phyloP scores from a whole-genome alignment of 2,113 vertebrate species.

The Lipotes vexillifer region DNA sequence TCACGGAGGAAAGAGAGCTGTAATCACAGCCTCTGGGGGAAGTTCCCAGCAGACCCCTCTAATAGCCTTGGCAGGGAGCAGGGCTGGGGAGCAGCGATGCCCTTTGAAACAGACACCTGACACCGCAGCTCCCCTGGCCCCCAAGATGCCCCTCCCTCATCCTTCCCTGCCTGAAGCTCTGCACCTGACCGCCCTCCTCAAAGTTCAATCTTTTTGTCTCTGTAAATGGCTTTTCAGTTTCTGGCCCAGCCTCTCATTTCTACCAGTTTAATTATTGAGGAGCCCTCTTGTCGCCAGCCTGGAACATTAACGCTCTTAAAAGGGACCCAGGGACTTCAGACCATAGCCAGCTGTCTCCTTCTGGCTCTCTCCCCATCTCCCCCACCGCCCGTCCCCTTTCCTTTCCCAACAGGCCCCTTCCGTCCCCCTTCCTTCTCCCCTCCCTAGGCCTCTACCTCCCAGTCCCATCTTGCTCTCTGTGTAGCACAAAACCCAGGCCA shows the following conservation, averaged over 20 bases:
- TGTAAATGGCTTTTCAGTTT: conserved; percentile 78
- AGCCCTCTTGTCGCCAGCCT: conserved; percentile 68
- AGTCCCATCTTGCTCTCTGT: not conserved
- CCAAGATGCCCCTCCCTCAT: conserved; percentile 2
- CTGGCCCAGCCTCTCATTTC: conserved; percentile 74
- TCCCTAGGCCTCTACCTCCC: not conserved
- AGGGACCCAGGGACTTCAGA: conserved; percentile 69
- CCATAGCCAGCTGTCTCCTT: conserved; percentile 54
- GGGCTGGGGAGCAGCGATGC: fast-evolving
- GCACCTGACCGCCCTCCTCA: conserved; percentile 27
- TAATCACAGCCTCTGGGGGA: not conserved
- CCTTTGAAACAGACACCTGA: not conserved
- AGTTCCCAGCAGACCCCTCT: not conserved
- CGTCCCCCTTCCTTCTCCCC: not conserved
- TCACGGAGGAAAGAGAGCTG: not conserved
- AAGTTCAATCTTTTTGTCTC: conserved; percentile 71
- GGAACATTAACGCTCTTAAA: conserved; percentile 69
- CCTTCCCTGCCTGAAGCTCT: not conserved
- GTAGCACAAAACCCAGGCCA: not conserved
- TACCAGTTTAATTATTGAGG: conserved; percentile 82
- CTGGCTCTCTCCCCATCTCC: not conserved
- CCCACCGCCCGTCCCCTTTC: not conserved
- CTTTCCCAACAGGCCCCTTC: not conserved
- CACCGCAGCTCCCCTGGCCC: not conserved
- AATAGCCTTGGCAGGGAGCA: not conserved